Conservation (phyloP, 2,797 vertebrate species). For the Poecilia gillii region DNA sequence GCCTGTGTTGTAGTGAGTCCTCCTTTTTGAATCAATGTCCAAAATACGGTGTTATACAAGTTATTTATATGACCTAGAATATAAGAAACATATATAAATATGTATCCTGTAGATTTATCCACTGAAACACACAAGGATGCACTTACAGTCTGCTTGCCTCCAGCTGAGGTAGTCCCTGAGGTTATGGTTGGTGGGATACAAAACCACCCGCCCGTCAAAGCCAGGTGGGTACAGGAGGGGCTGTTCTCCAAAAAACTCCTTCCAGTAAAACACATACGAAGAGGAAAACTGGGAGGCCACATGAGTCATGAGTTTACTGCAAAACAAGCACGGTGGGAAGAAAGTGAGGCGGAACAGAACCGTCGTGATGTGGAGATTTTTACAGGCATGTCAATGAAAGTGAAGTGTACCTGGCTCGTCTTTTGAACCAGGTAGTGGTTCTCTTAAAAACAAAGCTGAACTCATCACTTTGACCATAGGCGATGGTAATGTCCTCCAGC, state of each 20-base stretch:
- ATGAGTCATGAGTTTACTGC: slow-evolving; percentile 97
- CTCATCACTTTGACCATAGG: slow-evolving; percentile 97
- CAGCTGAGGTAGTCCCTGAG: slow-evolving; percentile 96
- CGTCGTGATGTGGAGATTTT: neutral
- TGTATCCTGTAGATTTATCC: neutral
- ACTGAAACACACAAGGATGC: neutral
- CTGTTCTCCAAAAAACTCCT: slow-evolving; percentile 91
- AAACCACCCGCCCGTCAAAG: slow-evolving; percentile 94
- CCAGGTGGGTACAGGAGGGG: slow-evolving; percentile 91
- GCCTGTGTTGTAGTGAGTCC: slow-evolving; percentile 89
- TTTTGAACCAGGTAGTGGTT: slow-evolving; percentile 93
- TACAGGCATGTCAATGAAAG: too few species aligned
- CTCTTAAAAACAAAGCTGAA: slow-evolving; percentile 97
- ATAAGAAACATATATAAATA: slow-evolving; percentile 13
- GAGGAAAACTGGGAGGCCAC: slow-evolving; percentile 97
- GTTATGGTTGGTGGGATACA: slow-evolving; percentile 94
- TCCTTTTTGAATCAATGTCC: slow-evolving; percentile 91
- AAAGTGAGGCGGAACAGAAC: neutral
- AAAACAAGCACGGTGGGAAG: neutral
- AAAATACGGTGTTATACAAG: slow-evolving; percentile 96
- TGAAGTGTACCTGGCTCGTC: slow-evolving; percentile 90
- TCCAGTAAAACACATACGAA: slow-evolving; percentile 97
- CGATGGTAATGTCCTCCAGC: slow-evolving; percentile 89
- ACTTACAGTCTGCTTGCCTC: slow-evolving; percentile 98
- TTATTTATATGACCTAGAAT: slow-evolving; percentile 94